A percentile compares a stretch with the other conserved stretches of the same genome.
Conservation (phyloP, 2,113 vertebrate species). For the Serinus canaria region DNA sequence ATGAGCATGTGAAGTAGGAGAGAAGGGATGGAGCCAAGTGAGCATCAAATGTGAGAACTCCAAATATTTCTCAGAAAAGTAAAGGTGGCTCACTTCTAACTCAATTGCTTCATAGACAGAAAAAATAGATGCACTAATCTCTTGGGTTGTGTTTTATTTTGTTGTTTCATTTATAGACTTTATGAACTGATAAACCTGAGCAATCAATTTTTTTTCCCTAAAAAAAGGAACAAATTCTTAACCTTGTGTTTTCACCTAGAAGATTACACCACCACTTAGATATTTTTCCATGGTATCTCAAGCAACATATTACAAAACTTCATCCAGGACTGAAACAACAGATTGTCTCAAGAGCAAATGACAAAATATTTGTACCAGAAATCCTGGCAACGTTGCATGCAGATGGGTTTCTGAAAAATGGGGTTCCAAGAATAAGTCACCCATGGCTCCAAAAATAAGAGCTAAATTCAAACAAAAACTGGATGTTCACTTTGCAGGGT, state of each 20-base stretch:
- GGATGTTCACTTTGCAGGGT: constrained; percentile 52
- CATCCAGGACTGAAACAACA: constrained; percentile 76
- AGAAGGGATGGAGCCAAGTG: neutral
- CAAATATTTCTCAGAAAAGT: neutral
- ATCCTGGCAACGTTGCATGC: constrained; percentile 68
- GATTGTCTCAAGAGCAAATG: constrained; percentile 78
- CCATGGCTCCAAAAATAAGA: constrained; percentile 55
- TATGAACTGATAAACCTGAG: neutral
- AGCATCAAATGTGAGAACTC: neutral
- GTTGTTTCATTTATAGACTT: neutral
- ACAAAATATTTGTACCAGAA: constrained; percentile 79
- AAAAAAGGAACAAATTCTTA: neutral
- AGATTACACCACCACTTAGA: constrained; percentile 58
- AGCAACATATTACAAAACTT: constrained; percentile 73
- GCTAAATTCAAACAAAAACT: constrained; percentile 60
- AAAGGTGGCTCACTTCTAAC: neutral
- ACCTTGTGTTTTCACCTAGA: constrained; percentile 64
- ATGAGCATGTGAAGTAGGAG: neutral
- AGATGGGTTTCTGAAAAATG: constrained; percentile 73
- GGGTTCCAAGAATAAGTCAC: constrained; percentile 77
- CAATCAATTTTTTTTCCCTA: neutral
- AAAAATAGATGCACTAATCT: neutral
- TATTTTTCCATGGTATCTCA: constrained; percentile 64
- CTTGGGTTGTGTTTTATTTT: neutral
- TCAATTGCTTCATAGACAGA: neutral